phyloP scores from a whole-genome alignment of 2,797 vertebrate genomes.

The Ciconia nigra region DNA sequence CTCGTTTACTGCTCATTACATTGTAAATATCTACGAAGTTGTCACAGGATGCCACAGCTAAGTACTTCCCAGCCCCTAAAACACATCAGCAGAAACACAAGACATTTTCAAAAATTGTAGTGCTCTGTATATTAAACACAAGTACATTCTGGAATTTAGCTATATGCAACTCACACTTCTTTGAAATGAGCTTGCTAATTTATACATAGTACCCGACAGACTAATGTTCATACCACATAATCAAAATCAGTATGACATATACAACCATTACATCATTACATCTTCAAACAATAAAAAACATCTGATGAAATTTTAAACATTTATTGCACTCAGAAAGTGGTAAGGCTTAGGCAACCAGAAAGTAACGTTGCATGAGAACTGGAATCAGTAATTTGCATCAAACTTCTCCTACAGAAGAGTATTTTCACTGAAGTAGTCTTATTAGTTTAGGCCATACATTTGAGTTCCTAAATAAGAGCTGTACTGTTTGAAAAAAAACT shows the following conservation, averaged over 20 bases:
- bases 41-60: slow-evolving; percentile 94
- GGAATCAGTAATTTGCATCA: neutral
- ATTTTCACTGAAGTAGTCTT: neutral
- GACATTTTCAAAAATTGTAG: neutral
- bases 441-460: neutral
- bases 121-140: neutral
- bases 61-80: slow-evolving; percentile 92
- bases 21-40: slow-evolving; percentile 98
- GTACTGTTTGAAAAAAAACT: neutral
- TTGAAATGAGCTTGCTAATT: neutral
- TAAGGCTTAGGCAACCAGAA: neutral
- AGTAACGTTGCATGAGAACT: neutral
- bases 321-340: neutral
- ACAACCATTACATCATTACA: neutral
- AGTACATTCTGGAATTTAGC: neutral
- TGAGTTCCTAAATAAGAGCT: neutral
- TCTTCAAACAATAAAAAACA: neutral
- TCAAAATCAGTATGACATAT: neutral
- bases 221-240: neutral
- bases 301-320: neutral
- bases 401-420: neutral
- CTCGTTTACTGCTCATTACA: slow-evolving; percentile 96
- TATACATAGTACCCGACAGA: neutral
- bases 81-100: neutral
- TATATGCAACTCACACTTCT: neutral